These are phyloP conservation scores for Paedocypris micromegethes DNA, from an alignment of 2,797 vertebrate species.

Conservation along the genomic window DNA sequence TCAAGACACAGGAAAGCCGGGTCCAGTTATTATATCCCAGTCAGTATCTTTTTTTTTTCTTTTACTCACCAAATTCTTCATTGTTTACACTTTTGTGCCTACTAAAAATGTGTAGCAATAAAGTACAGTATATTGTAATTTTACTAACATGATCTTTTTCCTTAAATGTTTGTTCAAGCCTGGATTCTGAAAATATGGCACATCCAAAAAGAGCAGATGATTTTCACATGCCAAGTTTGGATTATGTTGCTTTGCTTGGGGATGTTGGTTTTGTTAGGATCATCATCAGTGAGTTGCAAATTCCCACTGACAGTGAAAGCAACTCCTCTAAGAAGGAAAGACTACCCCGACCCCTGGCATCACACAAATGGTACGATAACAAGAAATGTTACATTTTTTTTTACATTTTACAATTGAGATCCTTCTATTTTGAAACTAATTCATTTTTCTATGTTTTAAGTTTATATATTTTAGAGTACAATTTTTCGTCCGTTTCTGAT, in stretches of 20 bases:
- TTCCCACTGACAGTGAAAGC: conserved; percentile 59
- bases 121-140: too few relatives aligned
- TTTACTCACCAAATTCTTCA: too few relatives aligned
- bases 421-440: background rate
- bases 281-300: conserved; percentile 69
- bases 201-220: conserved; percentile 22
- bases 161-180: conserved; percentile 45
- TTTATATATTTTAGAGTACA: conserved; percentile 87
- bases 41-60: too few relatives aligned
- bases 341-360: conserved; percentile 64
- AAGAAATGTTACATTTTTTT: too few relatives aligned
- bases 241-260: conserved; percentile 71
- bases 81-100: too few relatives aligned
- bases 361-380: conserved; percentile 73
- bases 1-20: too few relatives aligned
- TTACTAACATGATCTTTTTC: background rate
- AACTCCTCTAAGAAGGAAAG: conserved; percentile 64
- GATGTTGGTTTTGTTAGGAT: conserved; percentile 72
- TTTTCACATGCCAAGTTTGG: conserved; percentile 56
- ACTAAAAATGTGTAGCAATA: too few relatives aligned
- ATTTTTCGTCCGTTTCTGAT: conserved; percentile 72
- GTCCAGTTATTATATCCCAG: too few relatives aligned
- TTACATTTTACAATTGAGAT: background rate
- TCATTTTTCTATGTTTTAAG: conserved; percentile 55
- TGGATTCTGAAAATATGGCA: conserved; percentile 28